Conservation (phyloP, 2,113 vertebrate species). For the Elephas maximus region DNA sequence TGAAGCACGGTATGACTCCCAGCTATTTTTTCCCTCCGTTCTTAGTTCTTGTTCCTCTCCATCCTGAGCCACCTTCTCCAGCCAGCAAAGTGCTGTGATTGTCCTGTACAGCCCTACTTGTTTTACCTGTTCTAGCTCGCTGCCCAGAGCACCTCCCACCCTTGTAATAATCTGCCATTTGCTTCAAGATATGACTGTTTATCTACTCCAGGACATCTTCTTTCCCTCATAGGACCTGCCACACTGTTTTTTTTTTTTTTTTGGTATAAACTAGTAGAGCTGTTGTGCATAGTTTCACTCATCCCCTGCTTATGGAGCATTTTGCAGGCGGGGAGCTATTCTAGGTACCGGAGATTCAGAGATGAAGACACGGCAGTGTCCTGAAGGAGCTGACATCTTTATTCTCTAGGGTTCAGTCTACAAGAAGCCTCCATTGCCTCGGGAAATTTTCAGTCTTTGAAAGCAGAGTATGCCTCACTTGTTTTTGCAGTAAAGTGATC, state of each 20-base stretch:
- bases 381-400: neutral
- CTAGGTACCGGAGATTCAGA: neutral
- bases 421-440: neutral
- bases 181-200: neutral
- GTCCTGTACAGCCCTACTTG: neutral
- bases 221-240: neutral
- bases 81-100: neutral
- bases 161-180: neutral
- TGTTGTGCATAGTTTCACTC: accelerated
- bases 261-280: neutral
- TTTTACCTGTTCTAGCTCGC: neutral
- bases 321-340: neutral
- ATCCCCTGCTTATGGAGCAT: neutral
- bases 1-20: neutral
- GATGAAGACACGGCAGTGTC: neutral
- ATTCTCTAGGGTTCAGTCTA: neutral
- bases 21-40: neutral
- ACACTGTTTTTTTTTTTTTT: neutral
- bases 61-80: accelerated
- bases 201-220: neutral
- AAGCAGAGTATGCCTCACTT: neutral
- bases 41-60: too few relatives aligned
- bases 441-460: neutral
- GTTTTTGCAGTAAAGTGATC: too few relatives aligned
- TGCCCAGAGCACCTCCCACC: neutral